Conservation (phyloP, 2,113 vertebrate genomes). For the Cervus canadensis region DNA sequence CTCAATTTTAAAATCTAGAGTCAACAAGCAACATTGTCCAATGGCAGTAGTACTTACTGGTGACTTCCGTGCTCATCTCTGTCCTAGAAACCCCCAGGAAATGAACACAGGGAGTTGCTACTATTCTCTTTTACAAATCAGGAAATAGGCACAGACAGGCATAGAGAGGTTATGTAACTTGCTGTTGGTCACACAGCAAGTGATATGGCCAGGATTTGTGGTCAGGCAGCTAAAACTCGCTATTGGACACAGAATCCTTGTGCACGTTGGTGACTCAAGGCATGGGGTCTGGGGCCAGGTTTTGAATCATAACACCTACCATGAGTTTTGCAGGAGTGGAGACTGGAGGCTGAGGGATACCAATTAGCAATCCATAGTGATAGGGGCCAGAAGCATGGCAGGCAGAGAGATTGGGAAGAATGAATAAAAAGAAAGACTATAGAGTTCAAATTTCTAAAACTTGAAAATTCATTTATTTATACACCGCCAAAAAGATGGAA, state of each 20-base stretch:
- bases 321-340: background rate
- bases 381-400: background rate
- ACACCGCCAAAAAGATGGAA: background rate
- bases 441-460: background rate
- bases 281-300: background rate
- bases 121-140: background rate
- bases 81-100: background rate
- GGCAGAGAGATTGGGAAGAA: too few relatives aligned
- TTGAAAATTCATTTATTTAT: background rate
- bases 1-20: background rate
- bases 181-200: background rate
- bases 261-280: background rate
- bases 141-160: background rate
- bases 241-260: background rate
- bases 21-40: background rate
- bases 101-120: background rate
- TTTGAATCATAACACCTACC: background rate
- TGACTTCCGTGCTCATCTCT: rapidly evolving
- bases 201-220: background rate
- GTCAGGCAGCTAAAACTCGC: background rate
- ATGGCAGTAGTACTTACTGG: background rate
- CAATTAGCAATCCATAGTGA: background rate
- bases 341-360: background rate
- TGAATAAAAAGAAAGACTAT: background rate
- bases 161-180: background rate